Base-by-base conservation (phyloP, 2,113 vertebrate genomes). In the Odontophorus gujanensis region DNA sequence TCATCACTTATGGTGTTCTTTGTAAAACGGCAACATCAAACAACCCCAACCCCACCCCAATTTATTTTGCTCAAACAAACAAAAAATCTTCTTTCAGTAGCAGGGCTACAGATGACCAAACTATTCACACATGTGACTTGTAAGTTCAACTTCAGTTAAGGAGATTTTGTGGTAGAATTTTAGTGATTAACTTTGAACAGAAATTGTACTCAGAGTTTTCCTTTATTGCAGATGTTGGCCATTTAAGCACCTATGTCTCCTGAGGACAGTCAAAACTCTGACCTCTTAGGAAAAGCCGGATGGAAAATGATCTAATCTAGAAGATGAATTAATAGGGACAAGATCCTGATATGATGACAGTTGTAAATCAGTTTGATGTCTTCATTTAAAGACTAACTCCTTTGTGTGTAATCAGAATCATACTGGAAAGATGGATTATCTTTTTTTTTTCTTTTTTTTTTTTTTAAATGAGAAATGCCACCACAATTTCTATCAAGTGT, bases 321-420 rank as follows among this genome's bases (percentile, higher is more conserved):
- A 80, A 34, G 59, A 74, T 66, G 47, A 84, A 51, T 57, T 71
- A 92, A 72, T 34, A 92, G 92, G 47, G 61, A 71, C 57, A 90
- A 72, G 62, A 81, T 72, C 47, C 57, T 76, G 47, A 11, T 84
- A 81, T 45, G 66, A 92, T 25, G 71, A 42, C n/a, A 84, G 48
- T 79, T 93, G 84, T 48, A 88, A 57, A 92, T n/a, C 68, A 72
- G 36, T 40, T 76, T 45, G 85, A 92, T 80, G 58, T 87, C 22
- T 82, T 91, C 42, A 67, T 14, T 87, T 57, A 51, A 45, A 68
- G 77, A 53, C 48, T 50, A 79, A 77, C 43, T 47, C 51, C 32
- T 66, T 69, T 28, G 15, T 62, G n/a, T 55, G 55, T 30, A 53
- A 69, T 38, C 55, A 95, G 85, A 87, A 74, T 62, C 6, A 5